These are phyloP conservation scores for Trachythela sp. DNA, from an alignment of 64 coral and sea anemone species.

Conservation along the genomic window DNA sequence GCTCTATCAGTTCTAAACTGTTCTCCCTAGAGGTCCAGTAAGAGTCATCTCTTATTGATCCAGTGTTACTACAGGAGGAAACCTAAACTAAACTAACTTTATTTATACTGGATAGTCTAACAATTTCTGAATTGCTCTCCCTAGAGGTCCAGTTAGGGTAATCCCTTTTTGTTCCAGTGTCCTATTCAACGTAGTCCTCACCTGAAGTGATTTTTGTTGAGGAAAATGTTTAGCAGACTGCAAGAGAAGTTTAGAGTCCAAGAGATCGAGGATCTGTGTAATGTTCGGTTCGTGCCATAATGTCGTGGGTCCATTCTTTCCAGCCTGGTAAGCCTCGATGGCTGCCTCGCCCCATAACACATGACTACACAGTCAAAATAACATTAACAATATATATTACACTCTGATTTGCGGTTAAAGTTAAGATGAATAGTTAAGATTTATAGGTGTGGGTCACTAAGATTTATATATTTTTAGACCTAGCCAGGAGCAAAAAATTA, in stretches of 20 bases:
- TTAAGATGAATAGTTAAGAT: background rate
- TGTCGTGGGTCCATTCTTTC: background rate
- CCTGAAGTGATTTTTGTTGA: background rate
- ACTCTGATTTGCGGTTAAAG: background rate
- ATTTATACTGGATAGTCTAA: too few relatives aligned
- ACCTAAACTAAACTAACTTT: too few relatives aligned
- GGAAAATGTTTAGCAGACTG: slow-evolving; percentile 24
- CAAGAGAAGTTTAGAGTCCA: background rate
- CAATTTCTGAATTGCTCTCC: too few relatives aligned
- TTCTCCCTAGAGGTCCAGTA: too few relatives aligned
- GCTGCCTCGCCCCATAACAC: slow-evolving; percentile 14
- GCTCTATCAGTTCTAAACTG: too few relatives aligned
- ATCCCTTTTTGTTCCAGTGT: too few relatives aligned
- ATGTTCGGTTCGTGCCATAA: background rate
- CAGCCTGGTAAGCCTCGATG: background rate
- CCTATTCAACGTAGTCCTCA: background rate
- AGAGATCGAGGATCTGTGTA: background rate
- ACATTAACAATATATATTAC: background rate
- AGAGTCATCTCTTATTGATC: too few relatives aligned
- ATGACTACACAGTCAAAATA: background rate
- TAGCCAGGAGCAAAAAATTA: too few relatives aligned
- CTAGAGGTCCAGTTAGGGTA: too few relatives aligned
- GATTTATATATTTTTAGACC: too few relatives aligned
- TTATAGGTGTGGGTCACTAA: too few relatives aligned
- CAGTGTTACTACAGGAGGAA: too few relatives aligned